phyloP scores from a whole-genome alignment of 2,888 invertebrate genomes.

The Crepidodera aurea region DNA sequence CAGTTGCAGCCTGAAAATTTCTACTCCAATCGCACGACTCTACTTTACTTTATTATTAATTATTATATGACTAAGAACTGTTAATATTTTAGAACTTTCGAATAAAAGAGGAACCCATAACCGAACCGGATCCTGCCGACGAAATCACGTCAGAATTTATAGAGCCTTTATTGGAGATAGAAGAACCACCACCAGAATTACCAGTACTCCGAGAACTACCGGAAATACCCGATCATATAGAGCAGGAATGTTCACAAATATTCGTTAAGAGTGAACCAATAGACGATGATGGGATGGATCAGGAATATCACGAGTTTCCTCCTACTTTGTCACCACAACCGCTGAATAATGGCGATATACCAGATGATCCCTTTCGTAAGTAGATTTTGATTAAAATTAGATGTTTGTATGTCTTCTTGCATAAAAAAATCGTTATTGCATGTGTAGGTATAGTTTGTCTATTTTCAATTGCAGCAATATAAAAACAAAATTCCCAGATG shows the following conservation, averaged over 20 bases:
- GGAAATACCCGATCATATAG: conserved; percentile 2
- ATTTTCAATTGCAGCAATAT: too few species aligned
- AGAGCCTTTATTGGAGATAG: conserved; percentile 14
- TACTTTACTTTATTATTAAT: too few species aligned
- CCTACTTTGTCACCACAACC: conserved; percentile 43
- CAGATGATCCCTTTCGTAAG: conserved; percentile 1
- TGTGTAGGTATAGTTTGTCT: too few species aligned
- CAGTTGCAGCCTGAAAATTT: too few species aligned
- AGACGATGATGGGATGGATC: conserved; percentile 40
- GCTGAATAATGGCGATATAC: conserved; percentile 8
- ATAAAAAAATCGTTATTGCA: too few species aligned
- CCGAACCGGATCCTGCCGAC: conserved; percentile 26
- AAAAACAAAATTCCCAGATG: too few species aligned
- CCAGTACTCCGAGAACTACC: background rate
- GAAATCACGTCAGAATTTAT: background rate
- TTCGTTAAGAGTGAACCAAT: conserved; percentile 37
- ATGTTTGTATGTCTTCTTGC: conserved; percentile 1
- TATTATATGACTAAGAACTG: too few species aligned
- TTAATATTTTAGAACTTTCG: conserved; percentile 48
- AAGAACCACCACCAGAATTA: conserved; percentile 7
- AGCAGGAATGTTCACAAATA: too few species aligned
- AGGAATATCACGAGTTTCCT: conserved; percentile 51
- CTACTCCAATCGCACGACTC: too few species aligned
- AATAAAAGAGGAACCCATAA: conserved; percentile 54
- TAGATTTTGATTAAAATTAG: conserved; percentile 9